Base-by-base conservation (phyloP, 2,888 invertebrate species). In the Cantharis rustica region DNA sequence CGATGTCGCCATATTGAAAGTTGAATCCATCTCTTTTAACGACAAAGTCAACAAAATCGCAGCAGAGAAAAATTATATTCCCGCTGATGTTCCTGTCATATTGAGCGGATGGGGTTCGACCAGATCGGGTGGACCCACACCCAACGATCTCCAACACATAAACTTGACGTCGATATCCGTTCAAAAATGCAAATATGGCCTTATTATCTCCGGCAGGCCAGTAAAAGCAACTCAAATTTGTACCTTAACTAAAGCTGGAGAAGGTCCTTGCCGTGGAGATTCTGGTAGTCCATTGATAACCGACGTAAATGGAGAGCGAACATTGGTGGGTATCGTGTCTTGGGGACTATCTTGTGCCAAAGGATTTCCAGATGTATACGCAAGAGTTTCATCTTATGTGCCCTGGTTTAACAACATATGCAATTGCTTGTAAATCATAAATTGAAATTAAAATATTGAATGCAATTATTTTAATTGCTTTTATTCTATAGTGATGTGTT, bases 231-330 rank as follows among this genome's bases (percentile, higher is more conserved):
- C 87, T 0, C 90, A 92, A 83, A 90, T 92, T 80, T 92, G 92
- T 81, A 91, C 92, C 0, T 85, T 91, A 20, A 91, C 91, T 47
- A 89, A 88, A 82, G 83, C 85, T 64, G 92, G 92, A 0, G 90
- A 91, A 85, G 92, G 92, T 0, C 91, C 92, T 79, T 92, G 92
- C 82, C 91, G 92, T 82, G 92, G n/a, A n/a, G n/a, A n/a, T n/a
- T n/a, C n/a, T n/a, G n/a, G n/a, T n/a, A n/a, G n/a, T n/a, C n/a
- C n/a, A n/a, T n/a, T n/a, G n/a, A n/a, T n/a, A n/a, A n/a, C n/a
- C n/a, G n/a, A n/a, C n/a, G n/a, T n/a, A n/a, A n/a, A n/a, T n/a
- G n/a, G n/a, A n/a, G n/a, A n/a, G n/a, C n/a, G n/a, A n/a, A n/a
- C n/a, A n/a, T n/a, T n/a, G n/a, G n/a, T n/a, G n/a, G n/a, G n/a